These are phyloP conservation scores for Crenichthys baileyi DNA, from an alignment of 2,797 vertebrate species.

Conservation along the genomic window DNA sequence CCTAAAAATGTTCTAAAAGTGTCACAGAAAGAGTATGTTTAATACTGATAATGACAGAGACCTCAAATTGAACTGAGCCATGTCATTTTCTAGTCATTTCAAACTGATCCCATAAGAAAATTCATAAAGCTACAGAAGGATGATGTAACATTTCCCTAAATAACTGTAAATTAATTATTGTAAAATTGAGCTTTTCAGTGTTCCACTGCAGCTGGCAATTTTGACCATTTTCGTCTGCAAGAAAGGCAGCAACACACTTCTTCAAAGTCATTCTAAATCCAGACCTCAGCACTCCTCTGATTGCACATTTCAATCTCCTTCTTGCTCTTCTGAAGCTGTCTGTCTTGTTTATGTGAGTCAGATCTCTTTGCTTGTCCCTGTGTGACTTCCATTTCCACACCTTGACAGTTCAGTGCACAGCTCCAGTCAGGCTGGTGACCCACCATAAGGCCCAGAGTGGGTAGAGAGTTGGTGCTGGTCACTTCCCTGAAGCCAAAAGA, in stretches of 20 bases:
- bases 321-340: conserved; percentile 55
- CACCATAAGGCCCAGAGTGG: conserved; percentile 77
- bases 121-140: not conserved
- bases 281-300: conserved; percentile 77
- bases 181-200: not conserved
- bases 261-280: conserved; percentile 64
- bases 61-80: not conserved
- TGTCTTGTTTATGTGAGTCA: conserved; percentile 44
- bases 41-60: too few relatives aligned
- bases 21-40: not conserved
- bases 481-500: conserved; percentile 67
- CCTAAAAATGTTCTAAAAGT: not conserved
- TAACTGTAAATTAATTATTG: not conserved
- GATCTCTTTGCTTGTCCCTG: conserved; percentile 25
- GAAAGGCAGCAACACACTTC: not conserved
- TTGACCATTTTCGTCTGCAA: not conserved
- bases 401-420: conserved; percentile 64
- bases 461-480: conserved; percentile 75
- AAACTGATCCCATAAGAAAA: not conserved
- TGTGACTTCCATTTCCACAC: conserved; percentile 28
- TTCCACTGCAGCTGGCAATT: not conserved
- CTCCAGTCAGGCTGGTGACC: conserved; percentile 77
- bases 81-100: not conserved
- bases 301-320: conserved; percentile 58
- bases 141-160: not conserved